These are phyloP conservation scores for Zaprionus tsacasi DNA, from an alignment of 1,140 invertebrate species.

Conservation along the genomic window DNA sequence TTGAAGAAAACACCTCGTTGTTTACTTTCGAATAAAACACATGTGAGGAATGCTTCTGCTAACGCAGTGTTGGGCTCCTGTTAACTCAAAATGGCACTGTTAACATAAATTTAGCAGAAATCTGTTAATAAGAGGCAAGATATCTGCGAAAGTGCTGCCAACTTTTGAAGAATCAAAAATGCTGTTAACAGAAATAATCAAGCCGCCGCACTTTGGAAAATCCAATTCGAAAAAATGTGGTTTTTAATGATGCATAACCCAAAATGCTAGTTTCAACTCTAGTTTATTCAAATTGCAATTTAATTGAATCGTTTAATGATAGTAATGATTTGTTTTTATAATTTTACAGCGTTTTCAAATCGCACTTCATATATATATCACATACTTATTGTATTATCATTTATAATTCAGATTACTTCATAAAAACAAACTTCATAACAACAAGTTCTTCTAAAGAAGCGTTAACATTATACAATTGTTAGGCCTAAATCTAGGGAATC, in stretches of 20 bases:
- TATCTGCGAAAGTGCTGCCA: too few species aligned
- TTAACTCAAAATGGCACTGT: neutral
- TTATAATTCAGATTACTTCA: conserved; percentile 58
- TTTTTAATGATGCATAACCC: neutral
- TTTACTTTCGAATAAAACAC: conserved; percentile 51
- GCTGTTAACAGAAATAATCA: too few species aligned
- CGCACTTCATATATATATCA: conserved; percentile 77
- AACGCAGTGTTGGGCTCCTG: conserved; percentile 1
- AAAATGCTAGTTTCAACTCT: conserved; percentile 1
- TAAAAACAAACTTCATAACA: conserved; percentile 59
- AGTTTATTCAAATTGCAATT: conserved; percentile 36
- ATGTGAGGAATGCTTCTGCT: conserved; percentile 32
- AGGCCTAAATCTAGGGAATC: conserved; percentile 56
- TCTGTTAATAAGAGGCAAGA: too few species aligned
- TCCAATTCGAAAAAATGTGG: neutral
- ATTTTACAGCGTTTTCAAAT: conserved; percentile 68
- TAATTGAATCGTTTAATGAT: conserved; percentile 25
- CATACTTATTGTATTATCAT: conserved; percentile 69
- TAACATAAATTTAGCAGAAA: neutral
- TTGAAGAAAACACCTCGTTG: conserved; percentile 42
- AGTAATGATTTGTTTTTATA: conserved; percentile 35
- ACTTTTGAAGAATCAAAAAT: too few species aligned
- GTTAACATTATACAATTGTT: conserved; percentile 75
- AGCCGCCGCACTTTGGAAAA: too few species aligned
- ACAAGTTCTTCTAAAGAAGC: conserved; percentile 72